Evolutionary conservation across 2,888 invertebrate genomes (phyloP), one percentile per base, ranked within the genome.

Genomic region (Stratiomys singularior): DNA sequence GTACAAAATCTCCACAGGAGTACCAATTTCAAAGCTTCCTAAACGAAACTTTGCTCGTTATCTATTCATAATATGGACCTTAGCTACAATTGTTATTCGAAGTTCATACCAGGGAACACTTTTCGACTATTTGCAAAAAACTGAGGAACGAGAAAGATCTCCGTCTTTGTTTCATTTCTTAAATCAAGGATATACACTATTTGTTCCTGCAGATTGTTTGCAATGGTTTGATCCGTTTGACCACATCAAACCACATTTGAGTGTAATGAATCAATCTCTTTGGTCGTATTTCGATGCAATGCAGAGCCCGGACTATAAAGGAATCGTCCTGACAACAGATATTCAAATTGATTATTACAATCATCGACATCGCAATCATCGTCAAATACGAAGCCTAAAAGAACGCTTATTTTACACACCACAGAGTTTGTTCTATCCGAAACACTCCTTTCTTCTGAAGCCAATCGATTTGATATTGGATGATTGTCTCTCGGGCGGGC

Each of bases 41-140:
- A 63, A 23, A 63, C 80, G 84, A 0, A 86, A 83, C 58, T 85
- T 86, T 60, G 84, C 86, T 0, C 83, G 86, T 0, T 85, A 81
- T n/a, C 47, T 86, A n/a, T 80, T 86, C 0, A 58, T 82, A 0
- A 0, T 85, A 4, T 86, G 86, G 85, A 67, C 86, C 3, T 21
- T 84, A 0, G 82, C 83, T 28, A 83, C 84, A 0, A 77, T 85
- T 52, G 80, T 86, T 0, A 0, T 86, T 18, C 82, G 86, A 0
- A 82, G 82, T 56, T 85, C 85, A 11, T 86, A 86, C 71, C 81
- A 81, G 71, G 80, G 81, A 15, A 46, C 80, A 37, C 47, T 81
- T 1, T 80, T 77, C 44, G 28, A 79, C 11, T 78, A 64, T 47
- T 30, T 81, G 13, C 78, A 80, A 52, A 60, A 56, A 13, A 23